Conservation (phyloP, 2,888 invertebrate species). For the Conchocele bisecta region DNA sequence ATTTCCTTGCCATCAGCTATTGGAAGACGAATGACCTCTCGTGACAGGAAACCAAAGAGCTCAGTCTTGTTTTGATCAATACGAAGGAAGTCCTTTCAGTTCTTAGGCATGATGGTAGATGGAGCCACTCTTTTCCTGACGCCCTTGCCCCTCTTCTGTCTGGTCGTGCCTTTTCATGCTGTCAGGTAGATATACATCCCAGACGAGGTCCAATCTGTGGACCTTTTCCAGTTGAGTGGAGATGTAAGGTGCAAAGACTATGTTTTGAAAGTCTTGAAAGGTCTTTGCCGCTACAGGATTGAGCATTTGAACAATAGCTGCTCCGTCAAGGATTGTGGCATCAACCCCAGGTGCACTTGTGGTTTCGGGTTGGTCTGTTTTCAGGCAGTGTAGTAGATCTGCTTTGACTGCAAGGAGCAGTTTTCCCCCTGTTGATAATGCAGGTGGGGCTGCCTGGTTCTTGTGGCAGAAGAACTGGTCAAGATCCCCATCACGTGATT, state of each 20-base stretch:
- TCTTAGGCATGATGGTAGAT: conserved; percentile 10
- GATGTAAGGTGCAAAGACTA: background rate
- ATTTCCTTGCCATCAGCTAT: too few relatives aligned
- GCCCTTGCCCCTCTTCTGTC: conserved; percentile 47
- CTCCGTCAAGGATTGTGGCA: background rate
- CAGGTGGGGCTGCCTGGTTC: background rate
- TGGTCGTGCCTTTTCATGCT: conserved; percentile 39
- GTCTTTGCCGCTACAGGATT: background rate
- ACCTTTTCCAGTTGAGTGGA: conserved; percentile 26
- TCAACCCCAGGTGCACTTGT: background rate
- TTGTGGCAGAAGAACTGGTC: background rate
- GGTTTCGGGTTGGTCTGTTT: background rate
- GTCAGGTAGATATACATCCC: conserved; percentile 40
- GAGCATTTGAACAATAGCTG: background rate
- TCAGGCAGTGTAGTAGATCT: background rate
- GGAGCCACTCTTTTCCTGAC: conserved; percentile 19
- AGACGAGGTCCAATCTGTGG: conserved; percentile 49
- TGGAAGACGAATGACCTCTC: background rate
- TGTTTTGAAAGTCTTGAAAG: background rate
- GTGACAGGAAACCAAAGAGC: conserved; percentile 34
- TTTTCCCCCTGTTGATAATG: background rate
- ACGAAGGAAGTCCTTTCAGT: conserved; percentile 38
- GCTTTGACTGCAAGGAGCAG: background rate
- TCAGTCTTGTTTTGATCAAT: conserved; percentile 46
- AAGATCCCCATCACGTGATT: conserved; percentile 13